phyloP scores from a whole-genome alignment of 2,888 invertebrate genomes.

The Trichopria drosophilae region DNA sequence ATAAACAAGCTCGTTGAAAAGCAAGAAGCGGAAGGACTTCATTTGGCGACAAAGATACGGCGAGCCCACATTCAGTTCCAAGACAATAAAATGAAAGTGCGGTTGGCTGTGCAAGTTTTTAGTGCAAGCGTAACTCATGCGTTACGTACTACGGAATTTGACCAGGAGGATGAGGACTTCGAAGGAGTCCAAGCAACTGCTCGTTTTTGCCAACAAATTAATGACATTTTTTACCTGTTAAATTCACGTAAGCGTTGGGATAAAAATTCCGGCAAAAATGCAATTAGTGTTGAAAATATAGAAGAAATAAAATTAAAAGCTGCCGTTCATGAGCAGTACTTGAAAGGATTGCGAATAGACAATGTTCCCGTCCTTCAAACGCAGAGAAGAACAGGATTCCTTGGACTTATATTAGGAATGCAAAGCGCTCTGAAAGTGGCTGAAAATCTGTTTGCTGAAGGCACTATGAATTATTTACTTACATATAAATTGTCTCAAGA shows the following conservation, averaged over 20 bases:
- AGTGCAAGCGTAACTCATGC: slow-evolving; percentile 35
- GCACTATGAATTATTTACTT: slow-evolving; percentile 13
- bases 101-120: slow-evolving; percentile 33
- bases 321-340: slow-evolving; percentile 10
- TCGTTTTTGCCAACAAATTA: slow-evolving; percentile 30
- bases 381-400: slow-evolving; percentile 19
- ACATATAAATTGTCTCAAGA: slow-evolving; percentile 31
- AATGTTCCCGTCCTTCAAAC: slow-evolving; percentile 1
- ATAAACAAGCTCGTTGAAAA: slow-evolving; percentile 31
- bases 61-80: slow-evolving; percentile 27
- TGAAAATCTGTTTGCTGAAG: slow-evolving; percentile 2
- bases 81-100: slow-evolving; percentile 37
- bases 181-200: slow-evolving; percentile 20
- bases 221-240: slow-evolving; percentile 39
- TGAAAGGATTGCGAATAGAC: neutral
- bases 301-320: slow-evolving; percentile 7
- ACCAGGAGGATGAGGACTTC: slow-evolving; percentile 13
- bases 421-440: slow-evolving; percentile 11
- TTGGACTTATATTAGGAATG: slow-evolving; percentile 17
- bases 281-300: slow-evolving; percentile 9
- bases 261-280: slow-evolving; percentile 14
- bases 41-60: slow-evolving; percentile 33
- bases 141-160: slow-evolving; percentile 19
- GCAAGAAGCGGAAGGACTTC: slow-evolving; percentile 34
- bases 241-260: slow-evolving; percentile 27